Base-by-base conservation (phyloP, 1,140 invertebrate genomes). In the Leptinotarsa defecta region DNA sequence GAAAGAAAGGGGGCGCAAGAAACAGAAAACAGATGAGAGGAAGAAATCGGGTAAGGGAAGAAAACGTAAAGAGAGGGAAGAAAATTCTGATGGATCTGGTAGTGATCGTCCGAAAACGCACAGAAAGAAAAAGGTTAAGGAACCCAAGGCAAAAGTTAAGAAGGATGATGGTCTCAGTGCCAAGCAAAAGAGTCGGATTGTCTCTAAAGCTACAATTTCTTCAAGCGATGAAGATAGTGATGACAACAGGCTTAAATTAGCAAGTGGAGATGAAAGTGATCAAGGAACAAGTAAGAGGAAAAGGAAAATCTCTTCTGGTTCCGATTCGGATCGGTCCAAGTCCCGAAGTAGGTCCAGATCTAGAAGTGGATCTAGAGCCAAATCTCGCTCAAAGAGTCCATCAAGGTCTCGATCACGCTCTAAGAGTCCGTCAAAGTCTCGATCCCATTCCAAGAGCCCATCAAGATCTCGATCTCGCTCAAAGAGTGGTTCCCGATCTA, bases 131-230 rank as follows among this genome's bases (percentile, higher is more conserved):
- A 67, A 48, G 15, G 52, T 17, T 17, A 81, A 77, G 63, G 76
- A 81, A 72, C 67, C 67, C 2, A 76, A 75, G 71, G 79, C 74
- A 65, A 72, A 85, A 85, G 13, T 20, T 15, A 80, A 87, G 83
- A 82, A 86, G 20, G 85, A 88, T 52, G 93, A 94, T 78, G 93
- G 93, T 17, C 88, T 95, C 24, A 90, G 91, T 63, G 89, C 92
- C 4, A 96, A 96, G 86, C 94, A 96, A 83, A 93, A 95, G 67
- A 89, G 92, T 20, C 93, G 95, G 84, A 93, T 98, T 81, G 92
- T 97, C 0, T 98, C 96, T 0, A 98, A 98, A 86, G 96, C 95
- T 76, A 96, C 95, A 1, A 98, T 98, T 74, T 98, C 96, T 0
- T 97, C 96, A 0, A 96, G 94, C 80, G 96, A 97, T 82, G 96